These are phyloP conservation scores for Vanessa atalanta DNA, from an alignment of 1,140 invertebrate genomes.

Conservation along the genomic window DNA sequence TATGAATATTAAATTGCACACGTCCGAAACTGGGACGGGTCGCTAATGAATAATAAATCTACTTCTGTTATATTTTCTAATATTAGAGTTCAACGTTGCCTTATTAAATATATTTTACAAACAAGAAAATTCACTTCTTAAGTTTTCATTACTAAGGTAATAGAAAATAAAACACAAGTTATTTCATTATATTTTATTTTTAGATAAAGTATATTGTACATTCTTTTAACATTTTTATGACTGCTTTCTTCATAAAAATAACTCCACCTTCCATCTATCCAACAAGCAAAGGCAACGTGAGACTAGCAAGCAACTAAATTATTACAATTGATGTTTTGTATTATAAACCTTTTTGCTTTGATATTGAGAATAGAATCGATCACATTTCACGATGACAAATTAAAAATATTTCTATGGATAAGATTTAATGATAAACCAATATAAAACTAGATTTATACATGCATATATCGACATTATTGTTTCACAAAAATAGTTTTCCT, in stretches of 20 bases:
- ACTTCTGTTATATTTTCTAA: too few relatives aligned
- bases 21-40: too few relatives aligned
- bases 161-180: slow-evolving; percentile 13
- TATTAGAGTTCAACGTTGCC: too few relatives aligned
- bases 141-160: neutral
- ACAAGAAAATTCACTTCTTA: too few relatives aligned
- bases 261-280: slow-evolving; percentile 47
- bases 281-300: slow-evolving; percentile 47
- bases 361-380: slow-evolving; percentile 17
- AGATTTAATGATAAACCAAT: slow-evolving; percentile 14
- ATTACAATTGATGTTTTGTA: slow-evolving; percentile 1
- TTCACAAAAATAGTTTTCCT: slow-evolving; percentile 8
- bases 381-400: slow-evolving; percentile 14
- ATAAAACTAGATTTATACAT: slow-evolving; percentile 14
- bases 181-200: slow-evolving; percentile 55
- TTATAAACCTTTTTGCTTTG: slow-evolving; percentile 12
- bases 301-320: slow-evolving; percentile 50
- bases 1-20: too few relatives aligned
- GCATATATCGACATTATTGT: neutral
- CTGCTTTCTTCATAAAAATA: slow-evolving; percentile 57
- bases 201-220: slow-evolving; percentile 60
- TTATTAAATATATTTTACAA: too few relatives aligned
- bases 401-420: slow-evolving; percentile 7
- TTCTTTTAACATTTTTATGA: slow-evolving; percentile 55
- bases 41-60: too few relatives aligned